Evolutionary conservation across 1,140 invertebrate species (phyloP).

Genomic region (Magallana gigas): DNA sequence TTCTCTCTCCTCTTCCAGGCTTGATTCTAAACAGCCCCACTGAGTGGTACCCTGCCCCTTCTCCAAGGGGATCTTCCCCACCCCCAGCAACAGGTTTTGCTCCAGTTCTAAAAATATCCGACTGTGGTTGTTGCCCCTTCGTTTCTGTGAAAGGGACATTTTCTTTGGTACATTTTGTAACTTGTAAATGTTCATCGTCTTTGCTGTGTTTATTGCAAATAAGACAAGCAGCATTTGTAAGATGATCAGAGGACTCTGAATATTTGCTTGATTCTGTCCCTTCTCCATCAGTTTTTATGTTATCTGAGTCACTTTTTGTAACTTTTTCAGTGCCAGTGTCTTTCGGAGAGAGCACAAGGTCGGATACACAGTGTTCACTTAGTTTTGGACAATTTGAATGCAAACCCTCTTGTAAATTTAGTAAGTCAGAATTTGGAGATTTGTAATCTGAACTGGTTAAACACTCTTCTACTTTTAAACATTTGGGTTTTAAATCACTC

Average conservation of each 20-base stretch:
- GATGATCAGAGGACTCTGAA: not conserved
- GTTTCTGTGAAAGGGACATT: not conserved
- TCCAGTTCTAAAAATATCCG: constrained; percentile 87
- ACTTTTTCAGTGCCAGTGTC: too few relatives aligned
- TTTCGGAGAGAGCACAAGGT: too few relatives aligned
- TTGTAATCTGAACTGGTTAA: not conserved
- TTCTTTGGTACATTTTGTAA: not conserved
- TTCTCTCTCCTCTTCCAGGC: constrained; percentile 93
- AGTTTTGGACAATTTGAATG: too few relatives aligned
- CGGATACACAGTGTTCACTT: too few relatives aligned
- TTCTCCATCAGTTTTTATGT: too few relatives aligned
- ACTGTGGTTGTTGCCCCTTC: not conserved
- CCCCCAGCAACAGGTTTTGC: constrained; percentile 88
- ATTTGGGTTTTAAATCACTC: not conserved
- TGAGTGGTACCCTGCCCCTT: constrained; percentile 85
- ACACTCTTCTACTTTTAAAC: constrained; percentile 7
- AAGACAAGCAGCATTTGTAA: not conserved
- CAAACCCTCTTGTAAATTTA: too few relatives aligned
- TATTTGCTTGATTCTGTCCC: too few relatives aligned
- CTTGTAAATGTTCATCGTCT: not conserved
- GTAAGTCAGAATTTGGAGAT: too few relatives aligned
- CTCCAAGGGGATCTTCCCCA: constrained; percentile 72
- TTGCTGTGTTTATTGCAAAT: not conserved
- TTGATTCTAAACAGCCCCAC: constrained; percentile 90
- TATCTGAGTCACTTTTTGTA: too few relatives aligned